Conservation (phyloP, 1,140 invertebrate species). For the Lordiphosa clarofinis region DNA sequence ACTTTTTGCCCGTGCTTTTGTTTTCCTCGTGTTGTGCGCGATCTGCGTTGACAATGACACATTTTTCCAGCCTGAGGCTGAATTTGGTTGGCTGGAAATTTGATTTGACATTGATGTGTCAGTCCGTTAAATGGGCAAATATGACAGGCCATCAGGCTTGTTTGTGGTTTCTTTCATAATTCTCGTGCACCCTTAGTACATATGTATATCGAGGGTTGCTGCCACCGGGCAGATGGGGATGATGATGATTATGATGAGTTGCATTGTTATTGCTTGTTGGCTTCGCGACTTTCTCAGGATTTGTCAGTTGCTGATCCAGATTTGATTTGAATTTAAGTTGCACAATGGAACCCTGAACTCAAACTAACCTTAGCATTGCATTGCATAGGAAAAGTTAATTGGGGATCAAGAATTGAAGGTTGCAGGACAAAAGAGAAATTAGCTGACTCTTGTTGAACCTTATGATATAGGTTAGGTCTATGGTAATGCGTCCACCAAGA, state of each 20-base stretch:
- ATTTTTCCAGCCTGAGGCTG: slow-evolving; percentile 34
- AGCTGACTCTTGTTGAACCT: slow-evolving; percentile 4
- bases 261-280: slow-evolving; percentile 42
- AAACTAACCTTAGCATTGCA: slow-evolving; percentile 37
- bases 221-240: slow-evolving; percentile 19
- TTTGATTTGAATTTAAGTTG: slow-evolving; percentile 38
- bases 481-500: slow-evolving; percentile 8
- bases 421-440: slow-evolving; percentile 28
- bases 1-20: slow-evolving; percentile 37
- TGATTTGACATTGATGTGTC: slow-evolving; percentile 79
- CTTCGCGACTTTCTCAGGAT: slow-evolving; percentile 64
- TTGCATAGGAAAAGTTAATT: slow-evolving; percentile 55
- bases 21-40: slow-evolving; percentile 16
- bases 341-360: slow-evolving; percentile 10
- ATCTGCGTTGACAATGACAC: slow-evolving; percentile 36
- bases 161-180: slow-evolving; percentile 48
- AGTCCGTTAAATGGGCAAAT: slow-evolving; percentile 79
- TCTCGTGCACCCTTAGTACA: background rate
- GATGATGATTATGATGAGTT: slow-evolving; percentile 45
- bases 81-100: slow-evolving; percentile 45
- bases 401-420: slow-evolving; percentile 27
- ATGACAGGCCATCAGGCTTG: slow-evolving; percentile 62
- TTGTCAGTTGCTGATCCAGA: slow-evolving; percentile 51
- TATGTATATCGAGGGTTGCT: slow-evolving; percentile 34
- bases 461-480: slow-evolving; percentile 17